phyloP scores from a whole-genome alignment of 2,113 vertebrate species.

The Parus major region DNA sequence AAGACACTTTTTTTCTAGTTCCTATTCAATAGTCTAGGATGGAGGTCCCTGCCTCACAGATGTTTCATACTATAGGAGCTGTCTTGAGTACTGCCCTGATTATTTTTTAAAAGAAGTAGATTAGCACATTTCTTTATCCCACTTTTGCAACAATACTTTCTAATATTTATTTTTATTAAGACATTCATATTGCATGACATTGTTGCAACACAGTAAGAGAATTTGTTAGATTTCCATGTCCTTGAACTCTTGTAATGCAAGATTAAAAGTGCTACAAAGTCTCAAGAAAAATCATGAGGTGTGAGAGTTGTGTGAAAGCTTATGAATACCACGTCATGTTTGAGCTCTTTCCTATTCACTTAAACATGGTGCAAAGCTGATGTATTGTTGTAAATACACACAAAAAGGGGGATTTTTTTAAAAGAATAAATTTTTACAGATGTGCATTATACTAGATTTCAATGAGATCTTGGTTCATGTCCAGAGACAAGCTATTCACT shows the following conservation, averaged over 20 bases:
- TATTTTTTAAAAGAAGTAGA: neutral
- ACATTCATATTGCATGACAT: neutral
- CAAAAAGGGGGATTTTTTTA: neutral
- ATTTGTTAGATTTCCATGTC: neutral
- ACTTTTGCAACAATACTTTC: neutral
- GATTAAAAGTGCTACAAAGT: neutral
- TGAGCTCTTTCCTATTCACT: neutral
- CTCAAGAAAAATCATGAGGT: neutral
- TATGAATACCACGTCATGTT: accelerated
- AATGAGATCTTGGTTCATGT: neutral
- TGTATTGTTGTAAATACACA: neutral
- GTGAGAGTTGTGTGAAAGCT: neutral
- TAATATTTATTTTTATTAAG: neutral
- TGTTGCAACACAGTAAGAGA: neutral
- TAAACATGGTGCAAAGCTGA: neutral
- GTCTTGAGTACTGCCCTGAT: neutral
- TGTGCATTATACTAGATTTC: neutral
- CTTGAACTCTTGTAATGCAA: neutral
- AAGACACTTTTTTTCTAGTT: neutral
- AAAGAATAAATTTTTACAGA: neutral
- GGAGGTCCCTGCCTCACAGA: neutral
- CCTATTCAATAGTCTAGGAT: neutral
- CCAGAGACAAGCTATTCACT: neutral
- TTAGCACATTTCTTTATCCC: neutral
- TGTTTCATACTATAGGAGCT: neutral